phyloP scores from a whole-genome alignment of 2,888 invertebrate species.

The Aleiodes testaceus region DNA sequence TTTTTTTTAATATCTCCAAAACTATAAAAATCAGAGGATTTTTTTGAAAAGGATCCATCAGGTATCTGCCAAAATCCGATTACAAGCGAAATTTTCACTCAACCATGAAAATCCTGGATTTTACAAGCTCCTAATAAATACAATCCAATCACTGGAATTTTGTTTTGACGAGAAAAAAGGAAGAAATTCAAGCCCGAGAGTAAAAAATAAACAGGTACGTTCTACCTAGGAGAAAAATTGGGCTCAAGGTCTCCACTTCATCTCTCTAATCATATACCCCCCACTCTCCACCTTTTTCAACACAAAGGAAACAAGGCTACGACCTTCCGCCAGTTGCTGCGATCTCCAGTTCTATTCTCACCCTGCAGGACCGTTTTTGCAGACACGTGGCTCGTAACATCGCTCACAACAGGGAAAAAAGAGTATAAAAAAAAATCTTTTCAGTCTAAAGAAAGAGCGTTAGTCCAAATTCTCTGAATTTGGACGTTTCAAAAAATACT shows the following conservation, averaged over 20 bases:
- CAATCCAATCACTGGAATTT: not conserved
- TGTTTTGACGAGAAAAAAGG: not conserved
- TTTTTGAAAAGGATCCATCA: too few species aligned
- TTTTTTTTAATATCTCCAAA: too few species aligned
- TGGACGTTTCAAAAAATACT: too few species aligned
- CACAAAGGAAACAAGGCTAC: slow-evolving; percentile 52
- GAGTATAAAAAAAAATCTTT: slow-evolving; percentile 1
- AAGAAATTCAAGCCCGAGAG: not conserved
- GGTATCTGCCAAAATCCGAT: too few species aligned
- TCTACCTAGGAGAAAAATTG: slow-evolving; percentile 32
- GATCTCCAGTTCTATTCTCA: slow-evolving; percentile 48
- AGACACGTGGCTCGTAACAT: slow-evolving; percentile 38
- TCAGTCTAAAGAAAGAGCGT: not conserved
- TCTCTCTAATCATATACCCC: slow-evolving; percentile 41
- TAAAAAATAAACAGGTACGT: slow-evolving; percentile 13
- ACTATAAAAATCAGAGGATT: too few species aligned
- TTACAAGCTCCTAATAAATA: not conserved
- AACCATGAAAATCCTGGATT: too few species aligned
- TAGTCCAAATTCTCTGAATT: too few species aligned
- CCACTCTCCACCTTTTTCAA: slow-evolving; percentile 16
- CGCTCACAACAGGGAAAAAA: slow-evolving; percentile 14
- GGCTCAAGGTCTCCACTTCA: slow-evolving; percentile 43
- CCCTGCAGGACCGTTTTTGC: slow-evolving; percentile 34
- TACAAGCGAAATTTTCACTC: too few species aligned
- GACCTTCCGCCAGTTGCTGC: slow-evolving; percentile 52